Conservation (phyloP, 2,797 vertebrate species). For the Rhinichthys osculus region DNA sequence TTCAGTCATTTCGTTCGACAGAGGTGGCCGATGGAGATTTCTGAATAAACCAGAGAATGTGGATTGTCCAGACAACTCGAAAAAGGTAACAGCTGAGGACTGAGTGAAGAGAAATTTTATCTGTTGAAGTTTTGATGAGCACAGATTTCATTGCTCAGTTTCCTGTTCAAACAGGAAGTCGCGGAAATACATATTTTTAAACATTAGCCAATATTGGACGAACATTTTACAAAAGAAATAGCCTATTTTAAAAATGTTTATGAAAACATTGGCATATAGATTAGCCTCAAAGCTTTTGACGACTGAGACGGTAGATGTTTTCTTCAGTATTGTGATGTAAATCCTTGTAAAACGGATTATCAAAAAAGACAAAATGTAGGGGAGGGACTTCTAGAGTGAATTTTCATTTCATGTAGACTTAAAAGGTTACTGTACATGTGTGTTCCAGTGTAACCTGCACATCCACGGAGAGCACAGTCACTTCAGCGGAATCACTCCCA, state of each 20-base stretch:
- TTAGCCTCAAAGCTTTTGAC: background rate
- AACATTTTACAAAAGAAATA: background rate
- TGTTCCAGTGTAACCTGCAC: slow-evolving; percentile 81
- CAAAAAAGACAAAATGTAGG: background rate
- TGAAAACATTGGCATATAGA: background rate
- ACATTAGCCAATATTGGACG: background rate
- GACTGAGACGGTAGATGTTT: background rate
- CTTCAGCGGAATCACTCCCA: slow-evolving; percentile 74
- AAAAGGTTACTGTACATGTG: slow-evolving; percentile 3
- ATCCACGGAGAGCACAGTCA: slow-evolving; percentile 83
- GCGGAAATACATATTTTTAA: background rate
- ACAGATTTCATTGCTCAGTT: background rate
- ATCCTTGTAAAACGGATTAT: background rate
- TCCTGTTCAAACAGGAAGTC: background rate
- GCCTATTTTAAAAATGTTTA: background rate
- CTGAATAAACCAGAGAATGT: slow-evolving; percentile 79
- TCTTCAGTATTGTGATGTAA: background rate
- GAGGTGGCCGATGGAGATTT: slow-evolving; percentile 78
- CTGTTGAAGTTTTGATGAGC: background rate
- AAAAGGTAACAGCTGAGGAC: slow-evolving; percentile 63
- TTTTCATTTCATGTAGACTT: background rate
- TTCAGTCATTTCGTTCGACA: slow-evolving; percentile 82
- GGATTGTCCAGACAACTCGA: slow-evolving; percentile 70
- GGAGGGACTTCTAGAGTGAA: background rate
- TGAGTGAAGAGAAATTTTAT: background rate